Percentiles rank a stretch among this genome's conserved stretches.
Conservation (phyloP, 2,888 invertebrate species). For the Rhopalosiphum nymphaeae region DNA sequence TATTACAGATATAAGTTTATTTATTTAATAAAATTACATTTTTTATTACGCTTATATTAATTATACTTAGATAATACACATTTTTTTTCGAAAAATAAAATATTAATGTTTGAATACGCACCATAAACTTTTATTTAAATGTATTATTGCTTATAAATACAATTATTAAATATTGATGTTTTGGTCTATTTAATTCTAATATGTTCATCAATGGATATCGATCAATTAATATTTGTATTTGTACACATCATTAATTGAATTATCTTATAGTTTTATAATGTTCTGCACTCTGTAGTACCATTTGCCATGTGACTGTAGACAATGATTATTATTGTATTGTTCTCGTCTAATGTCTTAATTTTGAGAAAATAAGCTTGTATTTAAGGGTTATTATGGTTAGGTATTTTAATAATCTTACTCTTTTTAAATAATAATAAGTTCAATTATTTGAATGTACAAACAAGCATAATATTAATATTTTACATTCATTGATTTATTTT, state of each 20-base stretch:
- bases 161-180: not conserved
- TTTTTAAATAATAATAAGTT: not conserved
- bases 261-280: not conserved
- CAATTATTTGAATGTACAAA: not conserved
- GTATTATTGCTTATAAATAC: not conserved
- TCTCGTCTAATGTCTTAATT: not conserved
- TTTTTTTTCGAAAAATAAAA: not conserved
- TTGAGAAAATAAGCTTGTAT: not conserved
- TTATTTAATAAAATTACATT: not conserved
- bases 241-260: not conserved
- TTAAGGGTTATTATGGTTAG: not conserved
- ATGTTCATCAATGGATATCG: not conserved
- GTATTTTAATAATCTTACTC: not conserved
- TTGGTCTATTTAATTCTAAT: not conserved
- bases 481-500: not conserved
- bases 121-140: not conserved
- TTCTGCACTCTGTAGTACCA: not conserved
- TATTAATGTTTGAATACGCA: not conserved
- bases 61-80: not conserved
- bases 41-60: not conserved
- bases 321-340: not conserved
- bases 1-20: no score
- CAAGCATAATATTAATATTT: not conserved
- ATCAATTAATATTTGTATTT: not conserved
- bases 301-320: not conserved